Conservation (phyloP, 1,140 invertebrate species). For the Lordiphosa mommai region DNA sequence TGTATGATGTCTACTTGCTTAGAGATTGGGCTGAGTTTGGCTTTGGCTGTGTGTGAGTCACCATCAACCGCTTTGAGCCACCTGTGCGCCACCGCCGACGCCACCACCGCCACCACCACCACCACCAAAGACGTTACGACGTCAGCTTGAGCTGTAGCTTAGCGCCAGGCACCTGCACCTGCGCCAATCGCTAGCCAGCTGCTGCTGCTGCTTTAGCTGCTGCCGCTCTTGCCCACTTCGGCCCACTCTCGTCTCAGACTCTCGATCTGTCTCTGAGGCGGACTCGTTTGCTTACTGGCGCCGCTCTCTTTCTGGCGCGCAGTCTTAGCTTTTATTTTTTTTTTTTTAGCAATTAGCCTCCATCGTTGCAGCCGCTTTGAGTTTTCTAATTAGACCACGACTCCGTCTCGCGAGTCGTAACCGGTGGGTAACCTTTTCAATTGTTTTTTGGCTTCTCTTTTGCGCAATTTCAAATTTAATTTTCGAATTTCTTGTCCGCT, state of each 20-base stretch:
- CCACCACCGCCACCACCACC: background rate
- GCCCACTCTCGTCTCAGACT: conserved; percentile 19
- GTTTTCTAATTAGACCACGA: conserved; percentile 73
- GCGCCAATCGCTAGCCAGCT: conserved; percentile 66
- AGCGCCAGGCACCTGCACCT: conserved; percentile 61
- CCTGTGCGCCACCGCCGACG: conserved; percentile 43
- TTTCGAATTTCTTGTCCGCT: conserved; percentile 70
- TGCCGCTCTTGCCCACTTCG: conserved; percentile 24
- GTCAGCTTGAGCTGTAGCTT: conserved; percentile 32
- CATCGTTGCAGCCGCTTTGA: conserved; percentile 13
- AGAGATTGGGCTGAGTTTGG: background rate
- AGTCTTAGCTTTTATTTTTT: conserved; percentile 24
- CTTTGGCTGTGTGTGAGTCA: conserved; percentile 26
- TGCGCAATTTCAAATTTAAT: conserved; percentile 59
- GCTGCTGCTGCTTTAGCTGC: background rate
- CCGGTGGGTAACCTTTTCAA: conserved; percentile 59
- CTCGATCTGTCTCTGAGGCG: background rate
- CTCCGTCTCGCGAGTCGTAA: conserved; percentile 20
- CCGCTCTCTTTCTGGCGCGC: conserved; percentile 48
- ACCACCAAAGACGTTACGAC: conserved; percentile 11
- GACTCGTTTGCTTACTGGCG: conserved; percentile 27
- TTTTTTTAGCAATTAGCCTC: conserved; percentile 62
- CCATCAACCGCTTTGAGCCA: conserved; percentile 51
- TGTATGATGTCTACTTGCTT: too few species aligned
- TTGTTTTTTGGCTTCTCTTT: conserved; percentile 36